Percentiles rank a stretch among this genome's conserved stretches.
phyloP scores from a whole-genome alignment of 1,140 invertebrate species.

The Nasonia vitripennis region DNA sequence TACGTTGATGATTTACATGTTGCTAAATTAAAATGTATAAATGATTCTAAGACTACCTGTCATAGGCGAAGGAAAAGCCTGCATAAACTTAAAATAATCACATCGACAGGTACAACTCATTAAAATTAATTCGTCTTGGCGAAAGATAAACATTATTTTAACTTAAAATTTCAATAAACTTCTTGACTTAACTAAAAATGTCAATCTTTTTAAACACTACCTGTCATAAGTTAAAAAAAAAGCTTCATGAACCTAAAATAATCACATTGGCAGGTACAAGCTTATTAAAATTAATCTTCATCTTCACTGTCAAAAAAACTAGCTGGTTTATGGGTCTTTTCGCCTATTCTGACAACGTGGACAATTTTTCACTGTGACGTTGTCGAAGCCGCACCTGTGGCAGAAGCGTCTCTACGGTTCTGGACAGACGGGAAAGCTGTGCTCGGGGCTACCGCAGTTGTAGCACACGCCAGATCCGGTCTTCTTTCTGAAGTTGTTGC shows the following conservation, averaged over 20 bases:
- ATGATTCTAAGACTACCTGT: no score
- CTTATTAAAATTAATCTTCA: neutral
- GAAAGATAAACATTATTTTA: no score
- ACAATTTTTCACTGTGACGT: neutral
- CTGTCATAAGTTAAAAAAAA: neutral
- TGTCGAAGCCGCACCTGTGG: conserved; percentile 25
- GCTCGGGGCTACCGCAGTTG: conserved; percentile 1
- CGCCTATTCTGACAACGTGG: neutral
- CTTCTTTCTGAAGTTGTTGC: neutral
- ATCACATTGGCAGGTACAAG: neutral
- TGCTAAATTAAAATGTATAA: neutral
- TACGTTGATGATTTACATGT: neutral
- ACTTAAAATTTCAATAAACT: no score
- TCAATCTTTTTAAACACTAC: neutral
- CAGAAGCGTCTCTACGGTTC: conserved; percentile 8
- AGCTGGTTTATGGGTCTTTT: neutral
- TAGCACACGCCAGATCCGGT: neutral
- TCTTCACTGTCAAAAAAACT: neutral
- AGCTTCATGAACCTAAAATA: neutral
- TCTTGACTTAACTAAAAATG: no score
- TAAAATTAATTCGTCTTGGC: neutral
- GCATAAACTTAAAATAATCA: neutral
- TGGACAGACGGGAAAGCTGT: neutral
- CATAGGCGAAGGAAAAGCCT: no score
- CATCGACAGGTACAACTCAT: neutral